Evolutionary conservation across 2,888 invertebrate species (phyloP), one percentile per base, ranked within the genome.

Genomic region (Macroteleia sp.): DNA sequence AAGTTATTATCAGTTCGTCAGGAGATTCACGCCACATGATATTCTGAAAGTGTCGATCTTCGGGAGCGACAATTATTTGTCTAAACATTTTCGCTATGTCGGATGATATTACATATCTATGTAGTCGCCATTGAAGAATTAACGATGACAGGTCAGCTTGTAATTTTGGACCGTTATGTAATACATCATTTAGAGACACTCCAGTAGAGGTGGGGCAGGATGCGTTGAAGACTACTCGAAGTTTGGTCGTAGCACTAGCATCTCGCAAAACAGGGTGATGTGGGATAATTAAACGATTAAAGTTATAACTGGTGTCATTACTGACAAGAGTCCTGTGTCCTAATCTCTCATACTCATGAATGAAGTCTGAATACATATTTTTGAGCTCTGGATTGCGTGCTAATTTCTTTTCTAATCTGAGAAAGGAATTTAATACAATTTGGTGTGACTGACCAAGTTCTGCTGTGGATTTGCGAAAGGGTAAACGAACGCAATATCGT

Each of bases 1-100:
- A 70, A 3, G 20, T 14, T 2, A 12, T 2, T 8, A 61, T 8
- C 1, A 28, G 36, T 6, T 30, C 25, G n/a, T 61, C 25, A 9
- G 42, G 22, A 1, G 67, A 17, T n/a, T 44, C 16, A 25, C 67
- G 50, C 59, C 57, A 69, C 6, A 57, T 32, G 25, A 57, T 57
- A 5, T 22, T 25, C 19, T 70, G 42, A 5, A 32, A 50, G 0
- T 12, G 36, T 16, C 22, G 2, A 12, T 67, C 36, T 25, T 32
- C 25, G 5, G 56, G 48, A 20, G 28, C 3, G 3, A 57, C 22
- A 6, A 56, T 14, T 5, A 59, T 42, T 22, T 70, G 25, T 10
- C 59, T 34, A 50, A 70, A 70, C 59, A 70, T 70, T 30, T 70
- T 50, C 4, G 28, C 48, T 3, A 69, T 46, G 12, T 69, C 67